phyloP scores from a whole-genome alignment of 2,113 vertebrate genomes.

The Pteronura brasiliensis region DNA sequence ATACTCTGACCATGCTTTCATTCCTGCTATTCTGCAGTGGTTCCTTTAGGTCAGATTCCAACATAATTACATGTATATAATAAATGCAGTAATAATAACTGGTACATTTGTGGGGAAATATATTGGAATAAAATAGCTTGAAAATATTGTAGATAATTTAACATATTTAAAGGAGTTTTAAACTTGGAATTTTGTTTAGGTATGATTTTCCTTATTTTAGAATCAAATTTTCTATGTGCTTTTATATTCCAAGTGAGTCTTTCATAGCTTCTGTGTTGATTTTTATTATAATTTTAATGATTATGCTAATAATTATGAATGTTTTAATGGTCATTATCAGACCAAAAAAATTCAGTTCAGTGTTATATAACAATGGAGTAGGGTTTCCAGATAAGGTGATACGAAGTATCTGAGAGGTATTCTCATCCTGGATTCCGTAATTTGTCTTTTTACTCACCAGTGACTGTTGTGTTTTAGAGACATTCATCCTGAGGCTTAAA shows the following conservation, averaged over 20 bases:
- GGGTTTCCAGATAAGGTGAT: background rate
- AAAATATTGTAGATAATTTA: slow-evolving; percentile 4
- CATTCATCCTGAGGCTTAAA: background rate
- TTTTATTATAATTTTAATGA: background rate
- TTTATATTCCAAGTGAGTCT: background rate
- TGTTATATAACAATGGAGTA: background rate
- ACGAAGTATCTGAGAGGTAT: background rate
- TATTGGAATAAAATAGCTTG: background rate
- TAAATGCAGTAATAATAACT: background rate
- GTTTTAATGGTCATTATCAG: background rate
- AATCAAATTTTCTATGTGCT: background rate
- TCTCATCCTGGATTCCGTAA: background rate
- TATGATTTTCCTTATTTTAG: slow-evolving; percentile 20
- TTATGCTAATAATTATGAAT: background rate
- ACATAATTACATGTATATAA: background rate
- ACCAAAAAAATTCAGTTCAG: background rate
- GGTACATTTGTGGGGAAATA: slow-evolving; percentile 1
- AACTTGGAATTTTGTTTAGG: slow-evolving; percentile 17
- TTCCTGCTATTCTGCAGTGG: background rate
- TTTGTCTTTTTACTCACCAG: background rate
- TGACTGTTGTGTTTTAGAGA: background rate
- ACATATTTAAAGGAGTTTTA: slow-evolving; percentile 28
- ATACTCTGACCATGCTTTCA: background rate
- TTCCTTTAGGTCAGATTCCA: slow-evolving; percentile 12
- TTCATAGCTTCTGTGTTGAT: background rate